Evolutionary conservation across 2,888 invertebrate species (phyloP).

Genomic region (Physocephala rufipes): DNA sequence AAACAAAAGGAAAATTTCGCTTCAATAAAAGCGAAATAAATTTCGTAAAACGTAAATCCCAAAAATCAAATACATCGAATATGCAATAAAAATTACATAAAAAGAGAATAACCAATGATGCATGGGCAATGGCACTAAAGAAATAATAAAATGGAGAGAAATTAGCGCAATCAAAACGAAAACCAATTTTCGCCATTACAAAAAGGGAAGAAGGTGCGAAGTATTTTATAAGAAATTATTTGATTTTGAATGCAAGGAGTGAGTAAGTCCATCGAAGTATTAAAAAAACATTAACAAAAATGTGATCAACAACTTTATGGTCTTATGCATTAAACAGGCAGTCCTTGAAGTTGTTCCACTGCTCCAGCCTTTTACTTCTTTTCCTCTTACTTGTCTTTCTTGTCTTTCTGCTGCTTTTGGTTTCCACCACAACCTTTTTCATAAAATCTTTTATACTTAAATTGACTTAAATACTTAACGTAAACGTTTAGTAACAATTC

Average conservation of each 20-base stretch:
- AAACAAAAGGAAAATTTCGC: constrained; percentile 13
- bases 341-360: no score
- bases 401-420: no score
- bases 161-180: constrained; percentile 20
- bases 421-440: no score
- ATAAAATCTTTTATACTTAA: no score
- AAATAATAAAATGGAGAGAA: constrained; percentile 16
- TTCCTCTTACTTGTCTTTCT: no score
- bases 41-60: not conserved
- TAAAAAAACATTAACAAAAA: no score
- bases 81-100: not conserved
- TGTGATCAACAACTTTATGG: no score
- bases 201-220: no score
- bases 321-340: no score
- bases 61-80: not conserved
- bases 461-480: no score
- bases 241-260: constrained; percentile 7
- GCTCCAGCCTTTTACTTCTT: no score
- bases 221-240: not conserved
- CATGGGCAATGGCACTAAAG: constrained; percentile 28
- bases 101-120: constrained; percentile 22
- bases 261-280: not conserved
- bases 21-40: constrained; percentile 9
- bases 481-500: no score
- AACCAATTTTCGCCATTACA: not conserved